Evolutionary conservation across 2,888 invertebrate genomes (phyloP), one percentile per base, ranked within the genome.

Genomic region (Alitta virens): DNA sequence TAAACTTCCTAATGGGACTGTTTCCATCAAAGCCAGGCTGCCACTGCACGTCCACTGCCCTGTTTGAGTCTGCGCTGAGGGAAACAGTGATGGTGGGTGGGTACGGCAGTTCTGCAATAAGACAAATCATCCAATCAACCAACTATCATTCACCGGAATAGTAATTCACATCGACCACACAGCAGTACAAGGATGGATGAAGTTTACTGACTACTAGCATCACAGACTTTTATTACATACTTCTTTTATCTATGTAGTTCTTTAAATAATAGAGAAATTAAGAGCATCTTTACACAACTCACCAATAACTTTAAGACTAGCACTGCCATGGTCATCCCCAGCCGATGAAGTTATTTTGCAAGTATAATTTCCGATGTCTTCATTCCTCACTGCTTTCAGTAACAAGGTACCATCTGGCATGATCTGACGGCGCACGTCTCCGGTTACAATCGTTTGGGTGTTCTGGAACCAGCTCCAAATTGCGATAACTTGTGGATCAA

Each of bases 21-120:
- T 99, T 97, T 60, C 99, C 99, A 84, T 98, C 94, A 82, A 97
- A 99, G 27, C 94, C 94, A 0, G 94, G 91, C 14, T 91, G 91
- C 97, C 98, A 99, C 23, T 90, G 90, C 2, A 98, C 89, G 77
- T 94, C 92, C 67, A 97, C 91, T 27, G 91, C 90, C 0, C 94
- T 77, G 88, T 87, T 91, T 50, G 79, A 90, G 77, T 68, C 89
- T 84, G 92, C 92, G 23, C 92, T 87, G 14, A 90, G 84, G 56
- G 89, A 87, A 0, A 94, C 96, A 70, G 88, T 87, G 77, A 92
- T 91, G 52, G 90, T 90, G 0, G 98, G 98, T 26, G 94, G 90
- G 78, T 92, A 93, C 0, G 99, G 99, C 70, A 97, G 85, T 83
- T 99, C 98, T 84, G 75, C 16, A 79, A 69, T 62, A 60, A 33